A percentile compares a stretch with the other conserved stretches of the same genome.
These are phyloP conservation scores for Laupala kohalensis DNA, from an alignment of 1,140 invertebrate genomes.

Conservation along the genomic window DNA sequence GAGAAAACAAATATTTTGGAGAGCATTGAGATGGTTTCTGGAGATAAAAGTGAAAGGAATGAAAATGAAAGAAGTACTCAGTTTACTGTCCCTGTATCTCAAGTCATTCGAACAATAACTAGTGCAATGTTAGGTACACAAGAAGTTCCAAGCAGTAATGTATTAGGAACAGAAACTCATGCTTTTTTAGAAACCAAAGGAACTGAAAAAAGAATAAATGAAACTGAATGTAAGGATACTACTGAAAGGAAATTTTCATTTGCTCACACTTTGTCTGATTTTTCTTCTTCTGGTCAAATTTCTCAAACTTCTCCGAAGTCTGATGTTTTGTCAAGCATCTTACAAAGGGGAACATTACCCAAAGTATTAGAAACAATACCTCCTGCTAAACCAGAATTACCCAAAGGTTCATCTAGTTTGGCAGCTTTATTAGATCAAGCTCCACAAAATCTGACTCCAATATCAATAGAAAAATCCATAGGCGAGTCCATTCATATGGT, in stretches of 20 bases:
- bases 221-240: no score
- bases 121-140: not conserved
- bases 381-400: not conserved
- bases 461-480: not conserved
- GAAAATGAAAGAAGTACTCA: no score
- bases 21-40: no score
- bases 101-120: not conserved
- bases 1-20: conserved; percentile 1
- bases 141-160: no score
- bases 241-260: no score
- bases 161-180: no score
- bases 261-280: not conserved
- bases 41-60: no score
- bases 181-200: no score
- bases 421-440: not conserved
- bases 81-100: not conserved
- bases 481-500: not conserved
- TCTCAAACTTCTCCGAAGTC: not conserved
- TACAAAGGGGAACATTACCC: not conserved
- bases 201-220: no score
- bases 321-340: not conserved
- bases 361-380: not conserved
- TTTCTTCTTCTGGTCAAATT: not conserved
- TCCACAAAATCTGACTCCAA: not conserved
- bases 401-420: not conserved